Conservation (phyloP, 2,113 vertebrate genomes). For the Megaceryle torquata region DNA sequence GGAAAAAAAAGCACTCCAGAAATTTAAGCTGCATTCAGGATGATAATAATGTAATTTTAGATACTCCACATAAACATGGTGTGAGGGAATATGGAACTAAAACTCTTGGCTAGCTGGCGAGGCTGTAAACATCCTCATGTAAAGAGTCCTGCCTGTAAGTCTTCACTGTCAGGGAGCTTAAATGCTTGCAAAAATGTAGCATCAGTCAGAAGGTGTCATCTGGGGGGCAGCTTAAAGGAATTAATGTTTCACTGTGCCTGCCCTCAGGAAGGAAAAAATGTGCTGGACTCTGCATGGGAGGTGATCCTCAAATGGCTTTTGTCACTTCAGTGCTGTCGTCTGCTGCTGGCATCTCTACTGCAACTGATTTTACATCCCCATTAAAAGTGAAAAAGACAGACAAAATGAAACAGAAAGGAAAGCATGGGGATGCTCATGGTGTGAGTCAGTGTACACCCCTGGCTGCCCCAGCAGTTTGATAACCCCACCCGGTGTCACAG, state of each 20-base stretch:
- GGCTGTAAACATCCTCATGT: constrained; percentile 57
- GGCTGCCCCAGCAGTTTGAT: background rate
- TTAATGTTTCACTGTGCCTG: background rate
- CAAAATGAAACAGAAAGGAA: background rate
- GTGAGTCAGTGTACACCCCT: background rate
- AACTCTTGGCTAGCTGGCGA: constrained; percentile 29
- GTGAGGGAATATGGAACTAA: constrained; percentile 44
- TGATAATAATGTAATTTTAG: constrained; percentile 26
- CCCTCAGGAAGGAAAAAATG: background rate
- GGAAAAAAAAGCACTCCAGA: background rate
- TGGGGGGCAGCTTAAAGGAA: background rate
- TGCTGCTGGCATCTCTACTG: background rate
- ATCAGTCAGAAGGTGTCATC: background rate
- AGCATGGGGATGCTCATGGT: background rate
- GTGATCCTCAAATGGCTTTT: background rate
- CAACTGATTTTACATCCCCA: background rate
- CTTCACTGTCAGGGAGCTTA: constrained; percentile 40
- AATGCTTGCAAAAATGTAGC: background rate
- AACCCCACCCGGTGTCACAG: rapidly evolving
- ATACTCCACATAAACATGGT: background rate
- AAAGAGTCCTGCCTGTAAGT: constrained; percentile 42
- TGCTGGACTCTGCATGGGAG: background rate
- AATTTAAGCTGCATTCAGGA: background rate
- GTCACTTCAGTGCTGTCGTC: background rate
- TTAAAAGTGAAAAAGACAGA: background rate